phyloP scores from a whole-genome alignment of 2,797 vertebrate species.

The Spondyliosoma cantharus region DNA sequence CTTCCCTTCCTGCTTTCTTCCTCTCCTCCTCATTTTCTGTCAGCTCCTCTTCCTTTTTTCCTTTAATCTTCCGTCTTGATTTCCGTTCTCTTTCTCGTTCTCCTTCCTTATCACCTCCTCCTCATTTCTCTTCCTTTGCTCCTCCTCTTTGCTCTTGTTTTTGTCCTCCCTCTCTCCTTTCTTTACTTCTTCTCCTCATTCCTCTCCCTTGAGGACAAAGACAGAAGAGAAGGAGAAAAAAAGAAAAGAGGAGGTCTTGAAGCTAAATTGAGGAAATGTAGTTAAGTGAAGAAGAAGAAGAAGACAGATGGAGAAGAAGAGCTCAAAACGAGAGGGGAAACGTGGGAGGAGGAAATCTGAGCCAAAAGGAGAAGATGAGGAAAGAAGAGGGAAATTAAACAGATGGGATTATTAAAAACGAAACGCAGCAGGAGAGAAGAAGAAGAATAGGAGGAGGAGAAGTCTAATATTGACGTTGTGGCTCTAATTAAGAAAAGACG shows the following conservation, averaged over 20 bases:
- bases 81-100: background rate
- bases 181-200: background rate
- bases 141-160: background rate
- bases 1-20: too few species aligned
- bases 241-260: background rate
- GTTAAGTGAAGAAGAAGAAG: background rate
- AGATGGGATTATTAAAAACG: constrained; percentile 31
- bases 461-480: background rate
- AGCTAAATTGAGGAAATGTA: background rate
- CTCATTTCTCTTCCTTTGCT: background rate
- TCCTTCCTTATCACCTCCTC: background rate
- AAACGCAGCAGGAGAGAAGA: constrained; percentile 20
- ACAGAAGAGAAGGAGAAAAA: background rate
- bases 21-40: background rate
- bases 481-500: background rate
- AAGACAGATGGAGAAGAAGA: background rate
- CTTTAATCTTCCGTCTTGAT: too few species aligned
- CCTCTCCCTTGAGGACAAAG: background rate
- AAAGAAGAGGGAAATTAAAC: constrained; percentile 7
- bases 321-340: too few species aligned
- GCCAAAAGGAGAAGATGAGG: background rate
- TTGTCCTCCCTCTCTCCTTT: fast-evolving
- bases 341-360: background rate
- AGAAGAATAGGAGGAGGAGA: background rate
- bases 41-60: too few species aligned